Conservation (phyloP, 1,140 invertebrate genomes). For the Delia radicum region DNA sequence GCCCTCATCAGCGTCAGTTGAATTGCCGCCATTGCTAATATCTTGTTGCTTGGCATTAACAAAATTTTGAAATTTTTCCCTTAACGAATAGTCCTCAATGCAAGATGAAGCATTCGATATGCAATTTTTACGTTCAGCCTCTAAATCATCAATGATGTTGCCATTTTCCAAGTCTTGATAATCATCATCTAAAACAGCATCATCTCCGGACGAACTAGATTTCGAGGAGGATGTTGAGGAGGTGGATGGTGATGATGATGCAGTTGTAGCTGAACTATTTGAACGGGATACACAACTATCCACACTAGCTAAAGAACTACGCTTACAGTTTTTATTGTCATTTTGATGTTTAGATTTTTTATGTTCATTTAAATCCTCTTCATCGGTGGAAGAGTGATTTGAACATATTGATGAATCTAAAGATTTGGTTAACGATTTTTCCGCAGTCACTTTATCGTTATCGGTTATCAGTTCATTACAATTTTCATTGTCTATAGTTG, state of each 20-base stretch:
- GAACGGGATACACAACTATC: conserved; percentile 48
- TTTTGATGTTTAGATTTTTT: neutral
- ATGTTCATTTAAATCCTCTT: conserved; percentile 27
- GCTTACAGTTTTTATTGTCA: conserved; percentile 36
- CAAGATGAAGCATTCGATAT: conserved; percentile 31
- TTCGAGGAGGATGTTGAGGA: conserved; percentile 27
- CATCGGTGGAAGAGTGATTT: conserved; percentile 18
- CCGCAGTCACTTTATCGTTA: neutral
- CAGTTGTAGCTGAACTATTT: conserved; percentile 32
- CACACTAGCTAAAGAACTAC: conserved; percentile 50
- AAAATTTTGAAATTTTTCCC: conserved; percentile 48
- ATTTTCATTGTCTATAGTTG: conserved; percentile 26
- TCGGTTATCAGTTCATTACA: conserved; percentile 18
- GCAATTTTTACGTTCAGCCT: conserved; percentile 31
- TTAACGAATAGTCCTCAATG: conserved; percentile 45
- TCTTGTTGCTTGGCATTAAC: conserved; percentile 23
- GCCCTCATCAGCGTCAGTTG: conserved; percentile 25
- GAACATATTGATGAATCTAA: conserved; percentile 26
- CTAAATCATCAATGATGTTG: conserved; percentile 34
- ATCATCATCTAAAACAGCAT: conserved; percentile 39
- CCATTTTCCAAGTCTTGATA: conserved; percentile 50
- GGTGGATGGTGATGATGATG: conserved; percentile 30
- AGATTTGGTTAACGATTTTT: neutral
- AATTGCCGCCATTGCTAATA: conserved; percentile 4
- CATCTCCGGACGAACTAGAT: conserved; percentile 39